These are phyloP conservation scores for Brachynemurus nebulosus DNA, from an alignment of 2,888 invertebrate genomes.

Conservation along the genomic window DNA sequence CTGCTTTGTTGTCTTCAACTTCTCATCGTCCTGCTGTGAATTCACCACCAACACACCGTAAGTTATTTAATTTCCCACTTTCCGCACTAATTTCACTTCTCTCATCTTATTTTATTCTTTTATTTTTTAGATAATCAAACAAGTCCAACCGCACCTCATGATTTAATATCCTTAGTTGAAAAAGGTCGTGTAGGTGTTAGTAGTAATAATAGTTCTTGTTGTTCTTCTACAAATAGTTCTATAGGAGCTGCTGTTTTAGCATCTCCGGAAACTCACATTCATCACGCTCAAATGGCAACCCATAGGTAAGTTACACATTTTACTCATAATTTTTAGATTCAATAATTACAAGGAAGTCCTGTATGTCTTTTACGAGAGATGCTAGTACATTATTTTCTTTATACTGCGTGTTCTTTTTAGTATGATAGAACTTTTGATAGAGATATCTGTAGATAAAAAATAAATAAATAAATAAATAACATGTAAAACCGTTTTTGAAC, in stretches of 20 bases:
- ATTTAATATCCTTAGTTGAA: constrained; percentile 37
- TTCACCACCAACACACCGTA: constrained; percentile 6
- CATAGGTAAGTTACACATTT: constrained; percentile 4
- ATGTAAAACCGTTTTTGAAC: too few relatives aligned
- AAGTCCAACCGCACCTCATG: constrained; percentile 23
- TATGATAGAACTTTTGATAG: too few relatives aligned
- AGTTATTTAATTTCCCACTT: background rate
- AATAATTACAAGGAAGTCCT: background rate
- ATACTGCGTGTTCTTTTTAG: too few relatives aligned
- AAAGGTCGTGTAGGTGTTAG: constrained; percentile 35
- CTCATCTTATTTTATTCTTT: background rate
- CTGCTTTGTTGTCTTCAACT: background rate
- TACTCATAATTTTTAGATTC: too few relatives aligned
- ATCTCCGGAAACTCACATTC: constrained; percentile 14
- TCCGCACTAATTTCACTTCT: background rate
- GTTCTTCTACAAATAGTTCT: constrained; percentile 40
- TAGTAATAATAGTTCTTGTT: constrained; percentile 35
- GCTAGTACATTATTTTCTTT: too few relatives aligned
- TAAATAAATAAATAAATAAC: too few relatives aligned
- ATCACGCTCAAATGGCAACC: constrained; percentile 18
- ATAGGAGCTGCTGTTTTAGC: constrained; percentile 30
- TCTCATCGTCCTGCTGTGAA: constrained; percentile 4
- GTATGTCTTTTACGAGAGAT: too few relatives aligned
- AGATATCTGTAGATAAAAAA: too few relatives aligned
- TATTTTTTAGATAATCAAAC: constrained; percentile 18